A percentile compares a stretch with the other conserved stretches of the same genome.
Conservation (phyloP, 2,888 invertebrate species). For the Sarcophaga carnaria region DNA sequence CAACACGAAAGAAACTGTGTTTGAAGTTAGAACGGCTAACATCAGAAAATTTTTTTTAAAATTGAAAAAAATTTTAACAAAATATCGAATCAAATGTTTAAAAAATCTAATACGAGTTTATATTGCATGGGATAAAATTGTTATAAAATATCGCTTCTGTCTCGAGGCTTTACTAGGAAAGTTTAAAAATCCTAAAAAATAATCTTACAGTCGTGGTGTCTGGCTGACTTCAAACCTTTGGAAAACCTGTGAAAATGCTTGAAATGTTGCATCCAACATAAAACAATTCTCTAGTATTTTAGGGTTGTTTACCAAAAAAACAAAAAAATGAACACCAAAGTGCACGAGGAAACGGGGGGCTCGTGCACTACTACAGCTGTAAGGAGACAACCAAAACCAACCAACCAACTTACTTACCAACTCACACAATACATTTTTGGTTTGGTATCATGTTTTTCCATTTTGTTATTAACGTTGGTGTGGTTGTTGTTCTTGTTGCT, state of each 20-base stretch:
- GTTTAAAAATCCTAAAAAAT: not conserved
- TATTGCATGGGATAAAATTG: not conserved
- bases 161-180: not conserved
- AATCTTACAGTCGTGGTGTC: conserved; percentile 62
- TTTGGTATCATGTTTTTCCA: not conserved
- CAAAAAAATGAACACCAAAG: not conserved
- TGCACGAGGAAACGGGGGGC: not conserved
- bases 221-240: conserved; percentile 60
- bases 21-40: too few relatives aligned
- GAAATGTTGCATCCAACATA: not conserved
- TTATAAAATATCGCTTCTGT: not conserved
- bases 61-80: too few relatives aligned
- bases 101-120: too few relatives aligned
- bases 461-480: conserved; percentile 32
- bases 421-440: not conserved
- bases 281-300: not conserved
- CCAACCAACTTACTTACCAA: not conserved
- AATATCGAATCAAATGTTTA: too few relatives aligned
- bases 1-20: too few relatives aligned
- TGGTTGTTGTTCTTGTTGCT: not conserved
- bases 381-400: not conserved
- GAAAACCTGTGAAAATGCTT: too few relatives aligned
- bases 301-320: not conserved
- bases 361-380: not conserved
- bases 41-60: too few relatives aligned